Conservation (phyloP, 2,113 vertebrate species). For the Manacus vitellinus region DNA sequence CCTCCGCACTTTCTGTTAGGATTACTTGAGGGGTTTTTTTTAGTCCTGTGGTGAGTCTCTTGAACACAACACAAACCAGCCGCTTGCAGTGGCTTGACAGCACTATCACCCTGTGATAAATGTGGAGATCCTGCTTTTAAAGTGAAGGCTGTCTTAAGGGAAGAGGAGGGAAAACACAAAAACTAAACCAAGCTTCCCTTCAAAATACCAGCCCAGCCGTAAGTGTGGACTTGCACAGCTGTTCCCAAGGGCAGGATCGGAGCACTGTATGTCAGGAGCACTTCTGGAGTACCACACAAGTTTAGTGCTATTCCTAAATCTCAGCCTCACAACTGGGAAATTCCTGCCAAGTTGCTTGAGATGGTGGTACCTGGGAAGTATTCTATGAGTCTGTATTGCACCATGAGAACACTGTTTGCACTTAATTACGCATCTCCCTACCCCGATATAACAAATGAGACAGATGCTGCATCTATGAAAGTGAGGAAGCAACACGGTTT, state of each 20-base stretch:
- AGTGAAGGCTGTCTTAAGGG: slow-evolving; percentile 23
- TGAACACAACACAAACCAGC: slow-evolving; percentile 10
- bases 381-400: slow-evolving; percentile 35
- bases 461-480: slow-evolving; percentile 28
- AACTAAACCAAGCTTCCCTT: neutral
- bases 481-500: slow-evolving; percentile 4
- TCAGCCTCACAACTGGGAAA: neutral
- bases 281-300: slow-evolving; percentile 77
- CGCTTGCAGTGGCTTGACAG: neutral
- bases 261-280: slow-evolving; percentile 12
- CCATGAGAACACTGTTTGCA: slow-evolving; percentile 44
- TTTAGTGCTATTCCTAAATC: slow-evolving; percentile 44
- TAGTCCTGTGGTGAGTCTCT: neutral
- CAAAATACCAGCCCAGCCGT: slow-evolving; percentile 7
- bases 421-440: slow-evolving; percentile 28
- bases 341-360: slow-evolving; percentile 25
- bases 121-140: slow-evolving; percentile 30
- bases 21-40: neutral
- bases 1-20: neutral
- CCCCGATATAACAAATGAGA: neutral
- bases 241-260: neutral
- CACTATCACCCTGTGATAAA: slow-evolving; percentile 40
- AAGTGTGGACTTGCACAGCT: slow-evolving; percentile 57
- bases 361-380: slow-evolving; percentile 54
- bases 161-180: neutral